A percentile compares a stretch with the other conserved stretches of the same genome.
phyloP scores from a whole-genome alignment of 2,797 vertebrate genomes.

The Nyctibius grandis region DNA sequence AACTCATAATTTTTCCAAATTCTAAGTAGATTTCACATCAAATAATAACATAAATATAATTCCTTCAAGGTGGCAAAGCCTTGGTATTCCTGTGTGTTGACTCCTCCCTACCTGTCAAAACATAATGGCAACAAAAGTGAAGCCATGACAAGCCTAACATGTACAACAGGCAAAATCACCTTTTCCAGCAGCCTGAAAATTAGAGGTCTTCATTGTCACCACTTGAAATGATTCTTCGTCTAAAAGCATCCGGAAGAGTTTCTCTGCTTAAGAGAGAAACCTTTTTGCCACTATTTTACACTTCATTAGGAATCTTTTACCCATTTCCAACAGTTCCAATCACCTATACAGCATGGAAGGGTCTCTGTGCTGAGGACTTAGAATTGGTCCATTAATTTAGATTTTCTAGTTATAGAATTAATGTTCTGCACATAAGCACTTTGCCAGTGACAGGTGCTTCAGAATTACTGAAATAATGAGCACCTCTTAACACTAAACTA shows the following conservation, averaged over 20 bases:
- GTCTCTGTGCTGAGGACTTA: not conserved
- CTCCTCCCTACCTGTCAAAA: not conserved
- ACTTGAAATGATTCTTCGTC: not conserved
- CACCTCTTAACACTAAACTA: not conserved
- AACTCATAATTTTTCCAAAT: not conserved
- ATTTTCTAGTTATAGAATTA: not conserved
- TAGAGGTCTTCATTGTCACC: not conserved
- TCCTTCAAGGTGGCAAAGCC: not conserved
- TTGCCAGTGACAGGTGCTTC: not conserved
- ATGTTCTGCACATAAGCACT: not conserved
- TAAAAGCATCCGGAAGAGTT: not conserved
- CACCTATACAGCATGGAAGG: not conserved
- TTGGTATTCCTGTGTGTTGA: not conserved
- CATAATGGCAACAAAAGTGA: not conserved
- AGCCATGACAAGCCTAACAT: not conserved
- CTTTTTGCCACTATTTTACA: not conserved
- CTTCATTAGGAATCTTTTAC: not conserved
- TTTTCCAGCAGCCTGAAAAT: not conserved
- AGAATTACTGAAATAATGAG: not conserved
- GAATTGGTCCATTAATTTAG: not conserved
- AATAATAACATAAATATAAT: not conserved
- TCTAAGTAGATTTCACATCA: not conserved
- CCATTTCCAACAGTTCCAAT: not conserved
- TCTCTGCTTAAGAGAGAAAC: not conserved
- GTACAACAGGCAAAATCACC: not conserved